phyloP scores from a whole-genome alignment of 2,797 vertebrate genomes.

The Bradypus variegatus region DNA sequence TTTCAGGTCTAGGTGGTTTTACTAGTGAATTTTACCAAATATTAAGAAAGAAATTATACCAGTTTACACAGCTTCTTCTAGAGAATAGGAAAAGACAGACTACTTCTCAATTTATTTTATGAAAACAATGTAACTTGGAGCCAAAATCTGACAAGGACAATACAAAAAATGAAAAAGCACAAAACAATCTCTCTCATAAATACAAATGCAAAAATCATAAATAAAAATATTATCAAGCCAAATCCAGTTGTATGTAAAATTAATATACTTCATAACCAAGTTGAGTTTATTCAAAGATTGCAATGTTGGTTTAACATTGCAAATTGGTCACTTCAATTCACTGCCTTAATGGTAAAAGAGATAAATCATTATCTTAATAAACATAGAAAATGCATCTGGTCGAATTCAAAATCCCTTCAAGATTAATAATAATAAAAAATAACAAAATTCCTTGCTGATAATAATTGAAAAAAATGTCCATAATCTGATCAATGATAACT shows the following conservation, averaged over 20 bases:
- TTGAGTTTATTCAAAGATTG: background rate
- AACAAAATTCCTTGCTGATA: background rate
- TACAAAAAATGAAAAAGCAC: background rate
- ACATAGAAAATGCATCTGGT: background rate
- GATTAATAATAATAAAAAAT: background rate
- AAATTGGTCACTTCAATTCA: background rate
- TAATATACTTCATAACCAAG: background rate
- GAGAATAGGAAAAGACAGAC: background rate
- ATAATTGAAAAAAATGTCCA: background rate
- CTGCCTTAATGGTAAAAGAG: background rate
- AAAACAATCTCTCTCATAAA: background rate
- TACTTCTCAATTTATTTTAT: background rate
- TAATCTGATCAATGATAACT: background rate
- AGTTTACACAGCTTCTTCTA: background rate
- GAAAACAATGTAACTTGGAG: background rate
- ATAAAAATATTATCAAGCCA: background rate
- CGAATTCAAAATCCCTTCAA: background rate
- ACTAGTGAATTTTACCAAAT: background rate
- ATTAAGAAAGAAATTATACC: background rate
- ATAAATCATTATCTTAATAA: background rate
- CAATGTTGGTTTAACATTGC: background rate
- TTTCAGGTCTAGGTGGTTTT: background rate
- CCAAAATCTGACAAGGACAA: background rate
- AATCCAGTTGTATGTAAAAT: background rate
- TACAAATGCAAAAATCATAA: background rate